Conservation (phyloP, 1,140 invertebrate genomes). For the Dolichoris vasculosae region DNA sequence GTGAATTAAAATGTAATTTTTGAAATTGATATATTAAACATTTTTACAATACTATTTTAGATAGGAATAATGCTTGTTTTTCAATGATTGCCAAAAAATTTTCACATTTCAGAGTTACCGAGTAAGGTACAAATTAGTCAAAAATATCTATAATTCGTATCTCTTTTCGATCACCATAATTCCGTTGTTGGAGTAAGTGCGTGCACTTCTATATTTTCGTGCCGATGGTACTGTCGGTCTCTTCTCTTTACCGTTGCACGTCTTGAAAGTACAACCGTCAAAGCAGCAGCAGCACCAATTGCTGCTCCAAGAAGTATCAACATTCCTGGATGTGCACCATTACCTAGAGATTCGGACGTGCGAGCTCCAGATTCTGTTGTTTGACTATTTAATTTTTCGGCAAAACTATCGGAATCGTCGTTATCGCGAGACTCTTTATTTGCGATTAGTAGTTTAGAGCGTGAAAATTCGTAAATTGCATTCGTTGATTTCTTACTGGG, state of each 20-base stretch:
- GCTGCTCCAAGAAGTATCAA: constrained; percentile 71
- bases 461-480: constrained; percentile 36
- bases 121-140: constrained; percentile 40
- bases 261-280: constrained; percentile 70
- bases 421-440: constrained; percentile 45
- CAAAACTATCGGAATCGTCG: constrained; percentile 63
- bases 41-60: not conserved
- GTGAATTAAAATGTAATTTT: not conserved
- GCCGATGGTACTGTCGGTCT: constrained; percentile 70
- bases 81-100: not conserved
- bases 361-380: constrained; percentile 65
- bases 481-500: constrained; percentile 22
- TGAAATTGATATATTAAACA: not conserved
- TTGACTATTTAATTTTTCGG: constrained; percentile 68
- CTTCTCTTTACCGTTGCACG: constrained; percentile 65
- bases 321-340: constrained; percentile 74
- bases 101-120: not conserved
- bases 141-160: constrained; percentile 12
- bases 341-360: constrained; percentile 58
- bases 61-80: not conserved
- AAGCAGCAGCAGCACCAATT: constrained; percentile 70
- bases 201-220: constrained; percentile 81
- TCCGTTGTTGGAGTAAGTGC: constrained; percentile 80
- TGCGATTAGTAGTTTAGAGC: constrained; percentile 35
- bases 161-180: constrained; percentile 78